Evolutionary conservation across 2,888 invertebrate genomes (phyloP).

Genomic region (Eulithis testata): DNA sequence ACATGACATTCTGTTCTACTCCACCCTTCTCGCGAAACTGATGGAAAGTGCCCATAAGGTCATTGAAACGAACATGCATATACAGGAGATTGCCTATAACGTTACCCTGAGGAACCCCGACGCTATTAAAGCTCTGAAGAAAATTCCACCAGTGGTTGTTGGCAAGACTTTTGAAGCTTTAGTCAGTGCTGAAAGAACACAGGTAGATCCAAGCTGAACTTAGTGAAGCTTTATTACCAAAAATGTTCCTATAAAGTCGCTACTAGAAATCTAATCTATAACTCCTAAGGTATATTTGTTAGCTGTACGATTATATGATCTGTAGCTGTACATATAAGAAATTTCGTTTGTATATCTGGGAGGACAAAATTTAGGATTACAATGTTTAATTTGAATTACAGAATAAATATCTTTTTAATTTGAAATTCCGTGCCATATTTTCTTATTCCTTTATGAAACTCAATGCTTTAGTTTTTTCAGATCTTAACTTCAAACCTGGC

Average conservation of each 20-base stretch:
- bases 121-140: conserved; percentile 61
- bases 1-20: conserved; percentile 69
- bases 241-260: too few relatives aligned
- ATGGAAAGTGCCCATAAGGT: conserved; percentile 68
- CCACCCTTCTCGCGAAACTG: conserved; percentile 71
- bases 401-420: too few relatives aligned
- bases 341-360: too few relatives aligned
- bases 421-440: too few relatives aligned
- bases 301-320: too few relatives aligned
- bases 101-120: conserved; percentile 68
- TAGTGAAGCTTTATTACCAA: too few relatives aligned
- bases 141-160: conserved; percentile 59
- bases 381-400: too few relatives aligned
- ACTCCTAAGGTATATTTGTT: too few relatives aligned
- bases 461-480: conserved; percentile 45
- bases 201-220: conserved; percentile 52
- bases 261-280: too few relatives aligned
- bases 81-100: conserved; percentile 72
- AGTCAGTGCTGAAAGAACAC: conserved; percentile 72
- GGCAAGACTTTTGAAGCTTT: conserved; percentile 72
- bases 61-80: conserved; percentile 67
- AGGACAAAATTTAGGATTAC: too few relatives aligned
- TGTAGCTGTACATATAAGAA: too few relatives aligned
- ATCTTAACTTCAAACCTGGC: conserved; percentile 71
- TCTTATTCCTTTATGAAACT: too few relatives aligned